phyloP scores from a whole-genome alignment of 2,797 vertebrate species.

The Neosilurus hyrtlii region DNA sequence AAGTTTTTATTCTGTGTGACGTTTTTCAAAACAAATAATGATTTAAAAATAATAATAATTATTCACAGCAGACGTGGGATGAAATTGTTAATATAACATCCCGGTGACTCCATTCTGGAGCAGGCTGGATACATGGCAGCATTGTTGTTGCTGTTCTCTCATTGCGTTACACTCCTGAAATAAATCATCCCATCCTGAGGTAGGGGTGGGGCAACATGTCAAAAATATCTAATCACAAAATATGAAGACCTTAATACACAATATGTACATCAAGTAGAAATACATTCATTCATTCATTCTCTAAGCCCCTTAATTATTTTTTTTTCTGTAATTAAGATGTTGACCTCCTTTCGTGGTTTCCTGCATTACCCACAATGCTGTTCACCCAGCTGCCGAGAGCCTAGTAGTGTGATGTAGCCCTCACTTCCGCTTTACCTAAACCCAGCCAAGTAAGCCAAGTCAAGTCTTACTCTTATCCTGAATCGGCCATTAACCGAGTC shows the following conservation, averaged over 20 bases:
- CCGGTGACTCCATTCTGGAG: background rate
- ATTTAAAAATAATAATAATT: background rate
- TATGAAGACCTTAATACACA: background rate
- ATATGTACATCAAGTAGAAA: background rate
- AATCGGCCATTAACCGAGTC: no score
- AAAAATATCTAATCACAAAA: background rate
- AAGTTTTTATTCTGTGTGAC: constrained; percentile 30
- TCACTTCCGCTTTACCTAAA: background rate
- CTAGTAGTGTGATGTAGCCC: background rate
- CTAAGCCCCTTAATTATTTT: background rate
- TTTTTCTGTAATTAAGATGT: background rate
- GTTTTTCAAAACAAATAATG: background rate
- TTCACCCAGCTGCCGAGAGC: background rate
- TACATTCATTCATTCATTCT: background rate
- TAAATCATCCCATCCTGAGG: background rate
- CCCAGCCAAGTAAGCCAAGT: background rate
- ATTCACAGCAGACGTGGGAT: background rate
- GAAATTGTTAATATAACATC: background rate
- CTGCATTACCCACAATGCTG: background rate
- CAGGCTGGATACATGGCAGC: background rate
- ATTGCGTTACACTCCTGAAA: background rate
- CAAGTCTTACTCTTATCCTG: no score
- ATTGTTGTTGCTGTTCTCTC: background rate
- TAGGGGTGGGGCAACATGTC: background rate
- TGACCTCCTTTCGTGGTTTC: background rate